Percentiles rank a stretch among this genome's conserved stretches.
phyloP scores from a whole-genome alignment of 2,797 vertebrate species.

The Macrochelys suwanniensis region DNA sequence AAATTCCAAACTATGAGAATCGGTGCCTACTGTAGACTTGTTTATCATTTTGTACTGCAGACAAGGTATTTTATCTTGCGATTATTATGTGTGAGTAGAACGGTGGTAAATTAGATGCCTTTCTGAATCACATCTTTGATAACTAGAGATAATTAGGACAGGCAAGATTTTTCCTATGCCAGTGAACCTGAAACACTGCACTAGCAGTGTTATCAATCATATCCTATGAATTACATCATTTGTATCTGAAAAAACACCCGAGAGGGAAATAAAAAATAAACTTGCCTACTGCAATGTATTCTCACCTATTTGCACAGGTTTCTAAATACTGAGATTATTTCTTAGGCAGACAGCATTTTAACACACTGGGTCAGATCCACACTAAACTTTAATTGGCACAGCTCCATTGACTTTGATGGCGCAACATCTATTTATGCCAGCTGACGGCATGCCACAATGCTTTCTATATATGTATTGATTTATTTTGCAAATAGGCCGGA shows the following conservation, averaged over 20 bases:
- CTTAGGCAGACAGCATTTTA: accelerated
- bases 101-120: background rate
- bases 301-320: background rate
- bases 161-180: background rate
- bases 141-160: background rate
- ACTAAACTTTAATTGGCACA: accelerated
- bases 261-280: background rate
- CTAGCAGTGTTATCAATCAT: background rate
- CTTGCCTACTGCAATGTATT: background rate
- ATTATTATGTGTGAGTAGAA: background rate
- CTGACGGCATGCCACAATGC: background rate
- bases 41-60: background rate
- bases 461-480: background rate
- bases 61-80: background rate
- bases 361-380: background rate
- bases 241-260: background rate
- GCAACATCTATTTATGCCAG: background rate
- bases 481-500: background rate
- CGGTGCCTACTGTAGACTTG: background rate
- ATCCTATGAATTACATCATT: background rate
- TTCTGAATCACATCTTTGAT: background rate
- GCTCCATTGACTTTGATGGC: accelerated
- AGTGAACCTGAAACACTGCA: background rate
- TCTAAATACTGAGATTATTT: background rate
- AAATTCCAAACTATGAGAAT: no score